Evolutionary conservation across 1,140 invertebrate genomes (phyloP).

Genomic region (Drosophila arizonae): DNA sequence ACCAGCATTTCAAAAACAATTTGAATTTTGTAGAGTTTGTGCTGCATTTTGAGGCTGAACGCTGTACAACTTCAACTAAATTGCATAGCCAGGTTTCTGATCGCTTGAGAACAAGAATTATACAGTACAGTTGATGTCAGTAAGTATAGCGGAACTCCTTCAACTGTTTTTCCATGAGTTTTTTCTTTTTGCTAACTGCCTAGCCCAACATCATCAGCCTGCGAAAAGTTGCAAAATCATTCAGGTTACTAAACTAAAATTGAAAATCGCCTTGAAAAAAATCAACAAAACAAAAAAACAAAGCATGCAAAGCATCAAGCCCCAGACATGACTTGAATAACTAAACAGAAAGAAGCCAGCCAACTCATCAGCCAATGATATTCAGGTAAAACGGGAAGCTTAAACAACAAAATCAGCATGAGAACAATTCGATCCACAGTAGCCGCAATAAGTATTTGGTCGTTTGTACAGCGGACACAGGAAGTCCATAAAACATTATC

Average conservation of each 20-base stretch:
- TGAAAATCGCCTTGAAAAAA: slow-evolving; percentile 20
- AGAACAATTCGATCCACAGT: slow-evolving; percentile 26
- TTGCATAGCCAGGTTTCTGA: background rate
- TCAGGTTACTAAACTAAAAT: slow-evolving; percentile 35
- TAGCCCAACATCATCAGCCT: background rate
- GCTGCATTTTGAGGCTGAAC: no score
- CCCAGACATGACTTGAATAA: slow-evolving; percentile 39
- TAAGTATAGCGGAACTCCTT: slow-evolving; percentile 1
- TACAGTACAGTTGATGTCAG: background rate
- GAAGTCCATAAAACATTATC: slow-evolving; percentile 35
- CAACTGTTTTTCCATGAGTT: slow-evolving; percentile 26
- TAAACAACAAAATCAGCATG: slow-evolving; percentile 16
- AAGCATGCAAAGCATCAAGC: slow-evolving; percentile 12
- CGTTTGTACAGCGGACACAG: slow-evolving; percentile 17
- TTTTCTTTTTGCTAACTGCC: background rate
- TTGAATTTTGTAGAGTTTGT: no score
- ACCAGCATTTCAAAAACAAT: no score
- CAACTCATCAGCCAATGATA: slow-evolving; percentile 9
- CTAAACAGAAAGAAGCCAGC: slow-evolving; percentile 35
- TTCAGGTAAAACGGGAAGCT: slow-evolving; percentile 38
- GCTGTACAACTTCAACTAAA: no score
- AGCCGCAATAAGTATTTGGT: slow-evolving; percentile 31
- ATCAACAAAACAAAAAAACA: slow-evolving; percentile 7
- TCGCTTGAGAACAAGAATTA: background rate
- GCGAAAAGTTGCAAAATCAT: slow-evolving; percentile 40